phyloP scores from a whole-genome alignment of 92 coral and sea anemone genomes.

The Epizoanthus illoricatus region DNA sequence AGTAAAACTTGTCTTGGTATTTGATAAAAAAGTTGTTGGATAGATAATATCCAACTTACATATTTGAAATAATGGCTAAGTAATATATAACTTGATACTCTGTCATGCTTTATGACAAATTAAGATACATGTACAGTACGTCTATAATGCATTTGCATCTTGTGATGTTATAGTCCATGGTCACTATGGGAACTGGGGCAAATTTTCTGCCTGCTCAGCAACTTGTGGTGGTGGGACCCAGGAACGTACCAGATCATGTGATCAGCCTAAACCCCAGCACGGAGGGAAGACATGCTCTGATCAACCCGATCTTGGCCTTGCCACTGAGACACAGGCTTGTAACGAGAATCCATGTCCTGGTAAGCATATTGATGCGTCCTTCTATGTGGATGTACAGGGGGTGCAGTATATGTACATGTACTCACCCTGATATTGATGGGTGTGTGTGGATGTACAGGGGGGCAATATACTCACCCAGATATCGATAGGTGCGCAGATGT shows the following conservation, averaged over 20 bases:
- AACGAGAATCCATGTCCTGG: slow-evolving; percentile 53
- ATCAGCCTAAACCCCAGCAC: slow-evolving; percentile 48
- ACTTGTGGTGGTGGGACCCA: slow-evolving; percentile 54
- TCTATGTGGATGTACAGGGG: too few species aligned
- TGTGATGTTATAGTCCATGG: slow-evolving; percentile 41
- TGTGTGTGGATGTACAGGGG: too few species aligned
- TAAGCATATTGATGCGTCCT: background rate
- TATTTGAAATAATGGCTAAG: too few species aligned
- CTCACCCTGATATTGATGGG: too few species aligned
- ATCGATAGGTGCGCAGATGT: too few species aligned
- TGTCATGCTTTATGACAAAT: background rate
- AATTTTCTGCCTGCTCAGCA: slow-evolving; percentile 29
- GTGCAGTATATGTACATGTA: too few species aligned
- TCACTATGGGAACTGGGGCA: slow-evolving; percentile 45
- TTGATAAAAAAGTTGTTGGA: too few species aligned
- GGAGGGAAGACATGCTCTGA: slow-evolving; percentile 45
- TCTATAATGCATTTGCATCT: background rate
- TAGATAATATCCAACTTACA: too few species aligned
- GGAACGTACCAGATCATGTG: slow-evolving; percentile 38
- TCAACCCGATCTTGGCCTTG: slow-evolving; percentile 31
- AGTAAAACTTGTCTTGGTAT: too few species aligned
- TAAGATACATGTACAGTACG: too few species aligned
- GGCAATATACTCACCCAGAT: too few species aligned
- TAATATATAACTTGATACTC: too few species aligned
- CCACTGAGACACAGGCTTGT: slow-evolving; percentile 29